Conservation (phyloP, 2,797 vertebrate species). For the Triplophysa bombifrons region DNA sequence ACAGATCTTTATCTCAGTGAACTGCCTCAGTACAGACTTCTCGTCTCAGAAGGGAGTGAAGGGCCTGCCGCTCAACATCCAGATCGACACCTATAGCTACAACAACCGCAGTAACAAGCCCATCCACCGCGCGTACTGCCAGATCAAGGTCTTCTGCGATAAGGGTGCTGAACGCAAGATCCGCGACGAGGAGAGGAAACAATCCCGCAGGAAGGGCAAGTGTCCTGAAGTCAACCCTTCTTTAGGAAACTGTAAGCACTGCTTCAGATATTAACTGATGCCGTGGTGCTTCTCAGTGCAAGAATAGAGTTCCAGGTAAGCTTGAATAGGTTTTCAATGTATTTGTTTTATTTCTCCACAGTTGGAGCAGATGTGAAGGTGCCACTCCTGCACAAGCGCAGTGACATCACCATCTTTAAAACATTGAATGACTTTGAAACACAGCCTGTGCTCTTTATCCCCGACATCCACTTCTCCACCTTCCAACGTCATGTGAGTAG, state of each 20-base stretch:
- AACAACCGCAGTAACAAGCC: conserved; percentile 99
- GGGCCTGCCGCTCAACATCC: conserved; percentile 93
- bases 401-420: conserved; percentile 93
- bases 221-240: conserved; percentile 79
- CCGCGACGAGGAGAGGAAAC: conserved; percentile 96
- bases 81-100: conserved; percentile 99
- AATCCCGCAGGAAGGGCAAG: conserved; percentile 98
- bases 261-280: neutral
- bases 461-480: conserved; percentile 91
- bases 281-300: neutral
- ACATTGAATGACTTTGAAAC: conserved; percentile 89
- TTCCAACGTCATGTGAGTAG: conserved; percentile 95
- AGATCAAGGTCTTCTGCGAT: conserved; percentile 99
- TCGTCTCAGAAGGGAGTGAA: conserved; percentile 99
- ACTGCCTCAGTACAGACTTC: conserved; percentile 98
- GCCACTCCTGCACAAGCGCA: conserved; percentile 89
- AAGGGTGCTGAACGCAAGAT: conserved; percentile 91
- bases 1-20: conserved; percentile 96
- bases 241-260: conserved; percentile 75
- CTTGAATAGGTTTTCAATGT: neutral
- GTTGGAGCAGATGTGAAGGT: conserved; percentile 86
- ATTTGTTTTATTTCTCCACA: conserved; percentile 57
- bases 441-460: conserved; percentile 97
- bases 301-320: neutral
- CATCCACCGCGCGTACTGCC: conserved; percentile 94